Percentiles rank a stretch among this genome's conserved stretches.
These are phyloP conservation scores for Brachyistius frenatus DNA, from an alignment of 2,113 vertebrate genomes.

Conservation along the genomic window DNA sequence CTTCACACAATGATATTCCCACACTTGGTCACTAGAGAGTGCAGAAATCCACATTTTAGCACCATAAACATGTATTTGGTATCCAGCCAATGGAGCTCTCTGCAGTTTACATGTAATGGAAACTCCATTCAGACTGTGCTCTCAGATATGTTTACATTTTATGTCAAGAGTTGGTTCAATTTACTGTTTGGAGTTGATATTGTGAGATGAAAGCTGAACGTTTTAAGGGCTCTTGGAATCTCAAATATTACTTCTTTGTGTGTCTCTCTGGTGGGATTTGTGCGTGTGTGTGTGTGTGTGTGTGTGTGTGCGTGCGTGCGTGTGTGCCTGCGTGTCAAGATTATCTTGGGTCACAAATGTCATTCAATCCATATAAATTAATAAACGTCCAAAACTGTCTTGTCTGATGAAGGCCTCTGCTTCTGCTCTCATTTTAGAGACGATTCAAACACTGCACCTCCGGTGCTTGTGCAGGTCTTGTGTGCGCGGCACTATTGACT, in stretches of 20 bases:
- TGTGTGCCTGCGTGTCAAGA: slow-evolving; percentile 56
- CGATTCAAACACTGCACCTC: slow-evolving; percentile 15
- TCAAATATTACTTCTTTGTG: slow-evolving; percentile 52
- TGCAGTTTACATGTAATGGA: slow-evolving; percentile 56
- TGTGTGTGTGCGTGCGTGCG: slow-evolving; percentile 36
- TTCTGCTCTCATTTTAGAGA: not conserved
- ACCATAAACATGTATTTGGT: slow-evolving; percentile 51
- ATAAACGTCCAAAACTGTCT: slow-evolving; percentile 81
- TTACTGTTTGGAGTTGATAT: slow-evolving; percentile 53
- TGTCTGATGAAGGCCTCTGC: slow-evolving; percentile 37
- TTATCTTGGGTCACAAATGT: slow-evolving; percentile 72
- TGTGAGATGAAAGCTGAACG: slow-evolving; percentile 57
- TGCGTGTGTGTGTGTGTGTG: slow-evolving; percentile 44
- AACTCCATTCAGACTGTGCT: slow-evolving; percentile 43
- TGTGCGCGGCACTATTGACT: slow-evolving; percentile 63
- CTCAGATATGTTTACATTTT: slow-evolving; percentile 75
- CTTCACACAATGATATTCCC: slow-evolving; percentile 64
- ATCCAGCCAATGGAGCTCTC: slow-evolving; percentile 25
- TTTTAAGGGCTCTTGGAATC: slow-evolving; percentile 77
- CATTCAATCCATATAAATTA: slow-evolving; percentile 81
- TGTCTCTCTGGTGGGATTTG: slow-evolving; percentile 83
- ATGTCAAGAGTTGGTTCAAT: slow-evolving; percentile 44
- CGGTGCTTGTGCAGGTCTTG: slow-evolving; percentile 18
- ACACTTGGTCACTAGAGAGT: slow-evolving; percentile 68
- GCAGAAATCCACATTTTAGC: slow-evolving; percentile 58